These are phyloP conservation scores for Nestor notabilis DNA, from an alignment of 2,113 vertebrate species.

Conservation along the genomic window DNA sequence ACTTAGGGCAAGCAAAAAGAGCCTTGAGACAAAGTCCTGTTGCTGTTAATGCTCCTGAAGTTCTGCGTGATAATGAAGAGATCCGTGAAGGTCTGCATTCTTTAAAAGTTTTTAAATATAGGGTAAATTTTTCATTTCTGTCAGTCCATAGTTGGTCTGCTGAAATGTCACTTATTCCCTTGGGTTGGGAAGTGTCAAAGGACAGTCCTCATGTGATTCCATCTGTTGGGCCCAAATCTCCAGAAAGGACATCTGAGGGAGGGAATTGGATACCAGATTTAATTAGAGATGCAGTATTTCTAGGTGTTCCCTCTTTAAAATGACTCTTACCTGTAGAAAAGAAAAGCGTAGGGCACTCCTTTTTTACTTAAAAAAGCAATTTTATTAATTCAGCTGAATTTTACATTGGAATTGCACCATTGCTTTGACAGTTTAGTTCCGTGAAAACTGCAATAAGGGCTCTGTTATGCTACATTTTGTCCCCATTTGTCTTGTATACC, in stretches of 20 bases:
- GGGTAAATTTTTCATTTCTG: not conserved
- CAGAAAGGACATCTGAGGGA: not conserved
- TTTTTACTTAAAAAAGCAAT: conserved; percentile 6
- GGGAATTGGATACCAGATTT: not conserved
- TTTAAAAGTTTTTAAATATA: not conserved
- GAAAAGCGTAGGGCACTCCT: not conserved
- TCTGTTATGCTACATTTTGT: not conserved
- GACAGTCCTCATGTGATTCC: not conserved
- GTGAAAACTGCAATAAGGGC: conserved; percentile 32
- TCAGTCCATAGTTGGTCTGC: not conserved
- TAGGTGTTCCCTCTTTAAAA: not conserved
- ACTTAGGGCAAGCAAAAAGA: not conserved
- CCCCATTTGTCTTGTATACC: conserved; percentile 42
- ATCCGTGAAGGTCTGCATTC: not conserved
- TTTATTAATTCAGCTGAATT: conserved; percentile 30
- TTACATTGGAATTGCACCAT: not conserved
- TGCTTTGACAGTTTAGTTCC: conserved; percentile 2
- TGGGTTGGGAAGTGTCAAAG: not conserved
- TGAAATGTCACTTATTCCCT: not conserved
- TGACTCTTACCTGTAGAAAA: not conserved
- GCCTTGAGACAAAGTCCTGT: not conserved
- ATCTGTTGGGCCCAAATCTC: not conserved
- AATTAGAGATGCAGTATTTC: not conserved
- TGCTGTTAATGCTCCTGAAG: not conserved
- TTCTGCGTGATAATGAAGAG: not conserved